Evolutionary conservation across 2,888 invertebrate genomes (phyloP).

Genomic region (Erebia epiphron): DNA sequence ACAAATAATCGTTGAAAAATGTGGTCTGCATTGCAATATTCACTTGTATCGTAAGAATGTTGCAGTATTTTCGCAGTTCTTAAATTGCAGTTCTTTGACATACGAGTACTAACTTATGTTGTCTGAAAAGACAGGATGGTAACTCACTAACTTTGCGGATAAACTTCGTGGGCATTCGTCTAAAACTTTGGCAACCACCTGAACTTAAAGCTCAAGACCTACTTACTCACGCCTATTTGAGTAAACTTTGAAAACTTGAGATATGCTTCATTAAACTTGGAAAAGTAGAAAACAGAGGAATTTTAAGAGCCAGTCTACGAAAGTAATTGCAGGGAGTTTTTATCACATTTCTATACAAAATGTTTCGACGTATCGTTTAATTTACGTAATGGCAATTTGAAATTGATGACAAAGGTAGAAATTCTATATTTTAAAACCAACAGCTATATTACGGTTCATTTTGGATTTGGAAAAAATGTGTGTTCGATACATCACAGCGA

Average conservation of each 20-base stretch:
- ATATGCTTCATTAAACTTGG: not conserved
- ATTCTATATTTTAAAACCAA: too few relatives aligned
- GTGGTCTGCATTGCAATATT: slow-evolving; percentile 19
- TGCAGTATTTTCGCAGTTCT: slow-evolving; percentile 42
- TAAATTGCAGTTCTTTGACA: slow-evolving; percentile 55
- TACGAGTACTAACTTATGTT: slow-evolving; percentile 48
- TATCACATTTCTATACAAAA: not conserved
- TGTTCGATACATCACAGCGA: too few relatives aligned
- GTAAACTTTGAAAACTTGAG: slow-evolving; percentile 19
- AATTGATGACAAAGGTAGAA: not conserved
- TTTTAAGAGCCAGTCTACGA: not conserved
- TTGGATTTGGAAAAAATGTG: too few relatives aligned
- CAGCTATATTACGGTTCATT: too few relatives aligned
- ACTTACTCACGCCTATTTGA: slow-evolving; percentile 48
- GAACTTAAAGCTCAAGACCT: slow-evolving; percentile 45
- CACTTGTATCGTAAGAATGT: slow-evolving; percentile 23
- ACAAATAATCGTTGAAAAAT: slow-evolving; percentile 18
- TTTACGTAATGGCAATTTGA: not conserved
- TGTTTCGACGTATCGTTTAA: not conserved
- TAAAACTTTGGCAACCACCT: slow-evolving; percentile 66
- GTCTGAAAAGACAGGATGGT: slow-evolving; percentile 54
- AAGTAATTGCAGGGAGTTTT: too few relatives aligned
- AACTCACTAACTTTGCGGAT: slow-evolving; percentile 61
- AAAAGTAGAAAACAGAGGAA: not conserved
- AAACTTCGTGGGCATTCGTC: slow-evolving; percentile 71